phyloP scores from a whole-genome alignment of 2,113 vertebrate genomes.

The Morone saxatilis region DNA sequence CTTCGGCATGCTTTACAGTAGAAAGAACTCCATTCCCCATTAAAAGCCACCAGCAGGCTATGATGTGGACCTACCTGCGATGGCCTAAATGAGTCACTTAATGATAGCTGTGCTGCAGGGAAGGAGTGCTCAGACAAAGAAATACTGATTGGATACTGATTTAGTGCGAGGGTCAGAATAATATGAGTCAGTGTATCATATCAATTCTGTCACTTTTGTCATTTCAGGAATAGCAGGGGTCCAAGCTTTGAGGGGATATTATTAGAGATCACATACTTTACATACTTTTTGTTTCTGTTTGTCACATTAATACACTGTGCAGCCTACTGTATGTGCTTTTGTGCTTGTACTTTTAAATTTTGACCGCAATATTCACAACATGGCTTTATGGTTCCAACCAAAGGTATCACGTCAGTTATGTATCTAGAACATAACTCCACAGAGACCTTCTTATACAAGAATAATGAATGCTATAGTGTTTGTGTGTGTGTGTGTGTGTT shows the following conservation, averaged over 20 bases:
- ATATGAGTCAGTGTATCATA: constrained; percentile 75
- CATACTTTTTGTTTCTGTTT: constrained; percentile 60
- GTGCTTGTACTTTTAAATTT: constrained; percentile 18
- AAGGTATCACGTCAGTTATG: background rate
- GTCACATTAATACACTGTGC: constrained; percentile 47
- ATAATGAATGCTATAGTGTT: background rate
- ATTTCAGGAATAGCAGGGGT: constrained; percentile 64
- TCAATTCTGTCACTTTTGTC: constrained; percentile 68
- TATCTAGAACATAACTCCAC: background rate
- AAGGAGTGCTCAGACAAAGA: constrained; percentile 77
- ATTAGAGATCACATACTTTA: constrained; percentile 55
- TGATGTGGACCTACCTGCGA: constrained; percentile 72
- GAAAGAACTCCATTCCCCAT: constrained; percentile 69
- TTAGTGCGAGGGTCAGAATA: constrained; percentile 65
- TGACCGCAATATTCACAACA: background rate
- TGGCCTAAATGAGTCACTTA: constrained; percentile 81
- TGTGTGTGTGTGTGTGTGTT: no score
- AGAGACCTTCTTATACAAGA: background rate
- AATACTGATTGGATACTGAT: constrained; percentile 80
- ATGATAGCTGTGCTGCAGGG: constrained; percentile 73
- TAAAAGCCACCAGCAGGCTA: constrained; percentile 75
- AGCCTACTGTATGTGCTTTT: background rate
- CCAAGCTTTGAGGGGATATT: constrained; percentile 44
- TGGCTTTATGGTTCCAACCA: background rate
- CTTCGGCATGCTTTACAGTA: constrained; percentile 70